phyloP scores from a whole-genome alignment of 2,797 vertebrate genomes.

The Oreochromis mossambicus region DNA sequence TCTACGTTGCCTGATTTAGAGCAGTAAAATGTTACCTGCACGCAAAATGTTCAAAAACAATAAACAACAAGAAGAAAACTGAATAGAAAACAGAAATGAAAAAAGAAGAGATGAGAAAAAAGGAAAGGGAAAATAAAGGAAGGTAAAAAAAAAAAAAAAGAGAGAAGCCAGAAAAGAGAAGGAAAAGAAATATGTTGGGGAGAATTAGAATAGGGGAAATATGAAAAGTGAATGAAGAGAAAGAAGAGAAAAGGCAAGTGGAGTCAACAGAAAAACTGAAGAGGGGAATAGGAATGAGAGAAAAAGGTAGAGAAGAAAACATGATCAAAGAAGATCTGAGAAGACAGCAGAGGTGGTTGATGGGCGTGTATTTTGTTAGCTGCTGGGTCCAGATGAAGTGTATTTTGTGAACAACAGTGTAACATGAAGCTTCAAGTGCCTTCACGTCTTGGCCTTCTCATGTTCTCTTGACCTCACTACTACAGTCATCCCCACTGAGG shows the following conservation, averaged over 20 bases:
- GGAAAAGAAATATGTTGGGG: not conserved
- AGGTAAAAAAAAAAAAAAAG: not conserved
- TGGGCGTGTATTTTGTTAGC: not conserved
- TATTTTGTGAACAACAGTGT: constrained; percentile 24
- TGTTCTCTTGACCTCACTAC: constrained; percentile 47
- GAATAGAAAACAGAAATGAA: not conserved
- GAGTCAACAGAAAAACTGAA: not conserved
- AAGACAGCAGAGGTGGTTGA: not conserved
- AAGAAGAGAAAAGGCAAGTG: not conserved
- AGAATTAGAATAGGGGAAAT: not conserved
- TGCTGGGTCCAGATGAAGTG: constrained; percentile 3
- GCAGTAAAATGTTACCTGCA: not conserved
- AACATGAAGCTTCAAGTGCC: constrained; percentile 42
- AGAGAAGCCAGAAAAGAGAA: not conserved
- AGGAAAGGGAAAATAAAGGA: not conserved
- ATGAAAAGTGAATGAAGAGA: not conserved
- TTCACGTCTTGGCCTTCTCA: constrained; percentile 45
- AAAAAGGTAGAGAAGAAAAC: not conserved
- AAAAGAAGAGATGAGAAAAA: not conserved
- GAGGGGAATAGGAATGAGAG: not conserved
- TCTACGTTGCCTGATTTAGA: not conserved
- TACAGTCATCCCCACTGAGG: not conserved
- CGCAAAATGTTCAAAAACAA: rapidly evolving
- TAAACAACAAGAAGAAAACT: not conserved
- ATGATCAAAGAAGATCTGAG: not conserved